A percentile compares a stretch with the other conserved stretches of the same genome.
phyloP scores from a whole-genome alignment of 2,113 vertebrate genomes.

The Dicrurus megarhynchus region DNA sequence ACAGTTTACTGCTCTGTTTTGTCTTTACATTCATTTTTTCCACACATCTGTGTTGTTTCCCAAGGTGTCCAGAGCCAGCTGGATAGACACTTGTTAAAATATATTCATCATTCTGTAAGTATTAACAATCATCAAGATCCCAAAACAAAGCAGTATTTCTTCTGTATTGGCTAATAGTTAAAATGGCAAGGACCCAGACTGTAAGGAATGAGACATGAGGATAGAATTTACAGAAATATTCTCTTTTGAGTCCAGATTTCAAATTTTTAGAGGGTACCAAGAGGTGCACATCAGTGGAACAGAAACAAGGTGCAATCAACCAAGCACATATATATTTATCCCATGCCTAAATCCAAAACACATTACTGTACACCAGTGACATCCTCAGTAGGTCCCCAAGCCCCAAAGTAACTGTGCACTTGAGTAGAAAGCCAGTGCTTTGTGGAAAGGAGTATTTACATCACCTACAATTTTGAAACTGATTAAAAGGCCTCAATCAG shows the following conservation, averaged over 20 bases:
- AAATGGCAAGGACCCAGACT: not conserved
- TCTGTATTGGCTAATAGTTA: not conserved
- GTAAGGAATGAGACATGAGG: not conserved
- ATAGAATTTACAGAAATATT: not conserved
- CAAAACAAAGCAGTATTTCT: not conserved
- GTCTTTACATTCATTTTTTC: not conserved
- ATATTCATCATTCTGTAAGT: not conserved
- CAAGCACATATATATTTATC: not conserved
- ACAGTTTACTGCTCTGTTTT: not conserved
- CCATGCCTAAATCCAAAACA: not conserved
- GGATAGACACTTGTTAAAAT: not conserved
- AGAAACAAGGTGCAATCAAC: not conserved
- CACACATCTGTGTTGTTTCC: not conserved
- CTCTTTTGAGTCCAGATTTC: not conserved
- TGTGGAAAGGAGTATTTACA: not conserved
- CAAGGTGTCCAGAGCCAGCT: not conserved
- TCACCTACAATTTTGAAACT: not conserved
- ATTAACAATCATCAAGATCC: not conserved
- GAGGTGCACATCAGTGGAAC: not conserved
- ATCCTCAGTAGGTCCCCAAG: not conserved
- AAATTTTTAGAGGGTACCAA: not conserved
- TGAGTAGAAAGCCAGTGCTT: not conserved
- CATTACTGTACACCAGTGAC: not conserved
- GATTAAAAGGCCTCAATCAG: not conserved
- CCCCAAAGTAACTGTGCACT: not conserved